phyloP scores from a whole-genome alignment of 2,888 invertebrate genomes.

The Nomada goodeniana region DNA sequence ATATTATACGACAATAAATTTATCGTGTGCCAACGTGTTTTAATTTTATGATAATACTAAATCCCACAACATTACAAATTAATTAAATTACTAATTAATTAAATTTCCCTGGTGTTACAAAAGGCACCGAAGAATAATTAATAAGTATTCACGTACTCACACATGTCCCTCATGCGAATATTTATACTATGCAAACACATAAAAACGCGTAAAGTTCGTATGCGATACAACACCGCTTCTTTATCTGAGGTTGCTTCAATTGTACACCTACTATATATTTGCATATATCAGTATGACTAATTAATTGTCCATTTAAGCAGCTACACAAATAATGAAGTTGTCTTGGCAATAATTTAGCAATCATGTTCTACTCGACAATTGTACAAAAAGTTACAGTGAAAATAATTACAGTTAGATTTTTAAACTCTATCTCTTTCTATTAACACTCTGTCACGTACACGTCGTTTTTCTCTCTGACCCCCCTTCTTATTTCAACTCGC shows the following conservation, averaged over 20 bases:
- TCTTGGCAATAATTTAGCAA: background rate
- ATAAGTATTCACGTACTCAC: no score
- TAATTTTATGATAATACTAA: no score
- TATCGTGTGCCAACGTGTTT: no score
- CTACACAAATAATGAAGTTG: background rate
- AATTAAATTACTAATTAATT: no score
- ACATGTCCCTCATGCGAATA: background rate
- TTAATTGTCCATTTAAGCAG: background rate
- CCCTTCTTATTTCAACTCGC: no score
- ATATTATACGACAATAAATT: no score
- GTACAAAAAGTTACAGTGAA: background rate
- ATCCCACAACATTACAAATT: no score
- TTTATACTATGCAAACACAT: background rate
- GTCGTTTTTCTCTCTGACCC: background rate
- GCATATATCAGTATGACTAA: background rate
- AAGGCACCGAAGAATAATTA: no score
- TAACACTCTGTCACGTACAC: no score
- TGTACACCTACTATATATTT: background rate
- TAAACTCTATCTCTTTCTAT: no score
- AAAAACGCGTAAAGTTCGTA: background rate
- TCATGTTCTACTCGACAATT: background rate
- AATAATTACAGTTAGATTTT: no score
- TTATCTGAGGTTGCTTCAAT: background rate
- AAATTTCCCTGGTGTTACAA: no score
- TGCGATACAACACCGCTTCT: background rate